Base-by-base conservation (phyloP, 64 coral and sea anemone genomes). In the Porites lutea region DNA sequence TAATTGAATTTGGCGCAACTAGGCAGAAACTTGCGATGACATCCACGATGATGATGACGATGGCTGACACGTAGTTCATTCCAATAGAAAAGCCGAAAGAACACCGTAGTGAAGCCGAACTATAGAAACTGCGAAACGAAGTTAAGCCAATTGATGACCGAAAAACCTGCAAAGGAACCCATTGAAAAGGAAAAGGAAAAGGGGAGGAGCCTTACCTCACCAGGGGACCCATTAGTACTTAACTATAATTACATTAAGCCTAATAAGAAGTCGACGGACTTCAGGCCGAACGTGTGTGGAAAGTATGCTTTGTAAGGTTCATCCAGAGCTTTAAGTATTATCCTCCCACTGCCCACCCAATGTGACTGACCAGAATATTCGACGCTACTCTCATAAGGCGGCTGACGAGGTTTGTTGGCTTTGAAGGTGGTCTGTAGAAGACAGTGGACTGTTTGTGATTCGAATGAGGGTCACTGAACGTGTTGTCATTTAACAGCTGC, bases 111-210 rank as follows among this genome's bases (percentile, higher is more conserved):
- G 13, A 52, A 79, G 77, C n/a, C 9, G 52, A 59, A 79, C 6
- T 23, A 52, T 52, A 5, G 48, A 58, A 79, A 8, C 8, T 7
- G 16, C 5, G 2, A 20, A 8, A 78, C 18, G 8, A 79, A 22
- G n/a, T 22, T 20, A 49, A 79, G 21, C 77, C 8, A 23, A 12
- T 58, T 3, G 19, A 16, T 58, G 52, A 12, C 77, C 20, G 76
- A 79, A 79, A 2, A 43, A 79, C 77, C 77, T 75, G 54, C n/a
- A 79, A 79, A 79, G 77, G 22, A 79, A 79, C 77, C 77, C 77
- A 60, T 8, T 59, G 20, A 0, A 58, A 58, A 79, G 10, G 44
- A 45, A 13, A 43, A 71, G 54, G 52, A 16, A 43, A 58, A 6
- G 6, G 77, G 77, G 77, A 79, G 52, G 52, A 79, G 4, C 77